Conservation (phyloP, 2,888 invertebrate species). For the Yponomeuta malinellus region DNA sequence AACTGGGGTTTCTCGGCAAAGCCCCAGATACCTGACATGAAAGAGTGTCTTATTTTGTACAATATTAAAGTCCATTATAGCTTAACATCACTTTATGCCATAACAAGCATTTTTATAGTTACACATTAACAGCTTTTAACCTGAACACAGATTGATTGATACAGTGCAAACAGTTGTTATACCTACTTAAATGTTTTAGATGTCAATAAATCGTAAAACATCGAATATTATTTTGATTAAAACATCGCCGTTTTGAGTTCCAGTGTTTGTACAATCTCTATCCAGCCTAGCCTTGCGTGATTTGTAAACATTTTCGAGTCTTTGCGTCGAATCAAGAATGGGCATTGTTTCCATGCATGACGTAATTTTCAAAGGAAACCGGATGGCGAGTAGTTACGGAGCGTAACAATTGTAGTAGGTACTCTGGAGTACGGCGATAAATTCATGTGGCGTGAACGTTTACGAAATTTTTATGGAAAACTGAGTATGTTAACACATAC, state of each 20-base stretch:
- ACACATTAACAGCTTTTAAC: constrained; percentile 65
- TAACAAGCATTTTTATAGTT: constrained; percentile 56
- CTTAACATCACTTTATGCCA: constrained; percentile 52
- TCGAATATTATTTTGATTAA: constrained; percentile 32
- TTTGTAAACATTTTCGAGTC: constrained; percentile 2
- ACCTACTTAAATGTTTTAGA: constrained; percentile 56
- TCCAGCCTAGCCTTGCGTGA: constrained; percentile 6
- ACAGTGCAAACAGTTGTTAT: constrained; percentile 71
- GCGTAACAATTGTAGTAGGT: neutral
- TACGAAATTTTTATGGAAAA: neutral
- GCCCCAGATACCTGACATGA: constrained; percentile 25
- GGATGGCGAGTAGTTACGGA: neutral
- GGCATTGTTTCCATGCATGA: constrained; percentile 21
- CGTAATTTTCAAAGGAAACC: constrained; percentile 15
- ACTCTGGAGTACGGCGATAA: neutral
- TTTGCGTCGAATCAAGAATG: constrained; percentile 13
- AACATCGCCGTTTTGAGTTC: neutral
- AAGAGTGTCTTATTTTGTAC: constrained; percentile 44
- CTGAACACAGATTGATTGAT: constrained; percentile 67
- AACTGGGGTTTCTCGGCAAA: constrained; percentile 7
- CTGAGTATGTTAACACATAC: neutral
- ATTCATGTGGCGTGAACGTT: too few relatives aligned
- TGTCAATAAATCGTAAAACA: constrained; percentile 68
- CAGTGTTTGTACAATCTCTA: neutral
- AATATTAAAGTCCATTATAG: constrained; percentile 47